Percentiles rank a stretch among this genome's conserved stretches.
phyloP scores from a whole-genome alignment of 1,140 invertebrate genomes.

The Lepidostoma basale region DNA sequence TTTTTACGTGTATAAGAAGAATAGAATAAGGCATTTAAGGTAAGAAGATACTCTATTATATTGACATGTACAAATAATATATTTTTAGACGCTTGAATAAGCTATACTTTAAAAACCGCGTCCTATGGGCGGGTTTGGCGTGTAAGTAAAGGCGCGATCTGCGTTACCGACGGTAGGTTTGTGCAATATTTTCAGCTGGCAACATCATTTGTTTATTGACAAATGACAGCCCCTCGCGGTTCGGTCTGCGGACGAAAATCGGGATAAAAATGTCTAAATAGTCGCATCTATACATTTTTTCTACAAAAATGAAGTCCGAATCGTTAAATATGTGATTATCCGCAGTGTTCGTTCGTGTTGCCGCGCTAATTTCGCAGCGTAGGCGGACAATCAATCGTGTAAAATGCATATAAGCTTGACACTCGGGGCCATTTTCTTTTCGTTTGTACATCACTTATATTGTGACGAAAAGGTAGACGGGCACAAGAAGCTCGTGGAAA shows the following conservation, averaged over 20 bases:
- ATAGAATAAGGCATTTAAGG: too few relatives aligned
- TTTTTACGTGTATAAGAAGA: too few relatives aligned
- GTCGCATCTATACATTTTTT: neutral
- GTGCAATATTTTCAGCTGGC: conserved; percentile 13
- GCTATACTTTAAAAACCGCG: neutral
- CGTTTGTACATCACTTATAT: conserved; percentile 27
- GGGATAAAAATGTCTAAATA: conserved; percentile 12
- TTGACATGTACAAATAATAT: too few relatives aligned
- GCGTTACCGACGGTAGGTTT: neutral
- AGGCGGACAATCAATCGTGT: conserved; percentile 28
- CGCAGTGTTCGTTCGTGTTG: conserved; percentile 8
- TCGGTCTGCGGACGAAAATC: conserved; percentile 20
- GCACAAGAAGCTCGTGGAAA: conserved; percentile 2
- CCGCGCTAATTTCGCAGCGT: conserved; percentile 30
- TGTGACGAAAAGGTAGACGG: conserved; percentile 20
- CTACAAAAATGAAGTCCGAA: conserved; percentile 9
- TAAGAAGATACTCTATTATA: too few relatives aligned
- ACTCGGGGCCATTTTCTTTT: conserved; percentile 36
- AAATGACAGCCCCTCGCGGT: conserved; percentile 40
- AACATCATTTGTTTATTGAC: conserved; percentile 43
- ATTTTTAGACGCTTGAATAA: too few relatives aligned
- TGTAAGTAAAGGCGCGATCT: too few relatives aligned
- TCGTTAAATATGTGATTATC: conserved; percentile 31
- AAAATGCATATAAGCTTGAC: conserved; percentile 37
- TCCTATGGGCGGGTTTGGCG: too few relatives aligned